These are phyloP conservation scores for Trogon surrucura DNA, from an alignment of 2,113 vertebrate species.

Conservation along the genomic window DNA sequence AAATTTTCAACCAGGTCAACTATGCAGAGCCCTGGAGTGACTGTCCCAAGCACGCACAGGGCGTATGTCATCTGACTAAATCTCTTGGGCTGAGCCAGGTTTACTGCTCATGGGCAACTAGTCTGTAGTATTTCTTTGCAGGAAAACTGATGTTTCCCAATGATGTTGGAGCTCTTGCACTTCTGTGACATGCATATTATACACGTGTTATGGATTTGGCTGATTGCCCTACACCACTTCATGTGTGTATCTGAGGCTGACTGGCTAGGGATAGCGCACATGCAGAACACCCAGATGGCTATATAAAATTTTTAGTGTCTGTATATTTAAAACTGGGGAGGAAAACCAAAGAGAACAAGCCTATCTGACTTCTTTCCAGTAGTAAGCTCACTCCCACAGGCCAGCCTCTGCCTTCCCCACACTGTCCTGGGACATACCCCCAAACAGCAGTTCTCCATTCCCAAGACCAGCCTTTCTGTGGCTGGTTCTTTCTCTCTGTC, in stretches of 20 bases:
- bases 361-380: background rate
- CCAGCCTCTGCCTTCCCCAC: background rate
- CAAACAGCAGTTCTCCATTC: background rate
- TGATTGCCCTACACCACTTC: background rate
- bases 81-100: background rate
- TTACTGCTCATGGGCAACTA: background rate
- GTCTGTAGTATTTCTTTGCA: background rate
- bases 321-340: background rate
- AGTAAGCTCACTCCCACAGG: background rate
- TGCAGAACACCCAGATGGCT: background rate
- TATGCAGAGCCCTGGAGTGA: background rate
- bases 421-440: background rate
- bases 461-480: background rate
- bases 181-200: background rate
- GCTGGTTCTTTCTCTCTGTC: background rate
- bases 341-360: background rate
- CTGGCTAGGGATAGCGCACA: background rate
- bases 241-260: background rate
- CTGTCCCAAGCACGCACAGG: background rate
- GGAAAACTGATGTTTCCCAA: background rate
- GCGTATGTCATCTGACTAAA: accelerated
- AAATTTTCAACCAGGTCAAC: background rate
- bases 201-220: background rate
- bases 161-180: background rate
- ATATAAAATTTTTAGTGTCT: background rate